A percentile compares a stretch with the other conserved stretches of the same genome.
These are phyloP conservation scores for Petromus typicus DNA, from an alignment of 2,113 vertebrate species.

Conservation along the genomic window DNA sequence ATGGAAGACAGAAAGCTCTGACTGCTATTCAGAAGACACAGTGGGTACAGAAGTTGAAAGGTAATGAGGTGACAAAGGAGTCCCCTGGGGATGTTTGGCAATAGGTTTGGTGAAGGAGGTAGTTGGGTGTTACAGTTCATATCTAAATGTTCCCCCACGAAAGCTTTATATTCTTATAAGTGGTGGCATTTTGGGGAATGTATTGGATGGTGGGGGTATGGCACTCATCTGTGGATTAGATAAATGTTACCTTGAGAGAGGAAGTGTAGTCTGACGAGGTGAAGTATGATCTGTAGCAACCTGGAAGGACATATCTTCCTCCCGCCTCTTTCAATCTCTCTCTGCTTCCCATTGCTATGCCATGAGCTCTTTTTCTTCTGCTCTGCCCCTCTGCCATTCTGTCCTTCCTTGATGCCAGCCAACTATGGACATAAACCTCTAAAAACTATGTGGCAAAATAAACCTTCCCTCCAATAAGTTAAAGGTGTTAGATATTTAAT, in stretches of 20 bases:
- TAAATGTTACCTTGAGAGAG: background rate
- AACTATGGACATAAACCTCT: background rate
- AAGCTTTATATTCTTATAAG: background rate
- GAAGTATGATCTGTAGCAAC: no score
- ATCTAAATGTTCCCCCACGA: background rate
- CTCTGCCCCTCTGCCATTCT: background rate
- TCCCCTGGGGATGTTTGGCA: background rate
- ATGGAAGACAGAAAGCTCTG: background rate
- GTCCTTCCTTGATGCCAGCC: background rate
- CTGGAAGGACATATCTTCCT: background rate
- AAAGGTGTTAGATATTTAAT: background rate
- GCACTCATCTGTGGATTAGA: background rate
- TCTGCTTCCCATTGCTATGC: background rate
- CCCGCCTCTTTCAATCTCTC: background rate
- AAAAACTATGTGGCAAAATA: background rate
- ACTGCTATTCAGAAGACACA: background rate
- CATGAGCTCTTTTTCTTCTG: background rate
- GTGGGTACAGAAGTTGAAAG: no score
- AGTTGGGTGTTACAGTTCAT: background rate
- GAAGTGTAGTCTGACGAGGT: background rate
- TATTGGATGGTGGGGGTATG: background rate
- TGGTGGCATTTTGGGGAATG: background rate
- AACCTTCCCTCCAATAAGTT: background rate
- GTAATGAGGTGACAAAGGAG: rapidly evolving
- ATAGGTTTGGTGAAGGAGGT: background rate